These are phyloP conservation scores for Desmophyllum pertusum DNA, from an alignment of 92 coral and sea anemone species.

Conservation along the genomic window DNA sequence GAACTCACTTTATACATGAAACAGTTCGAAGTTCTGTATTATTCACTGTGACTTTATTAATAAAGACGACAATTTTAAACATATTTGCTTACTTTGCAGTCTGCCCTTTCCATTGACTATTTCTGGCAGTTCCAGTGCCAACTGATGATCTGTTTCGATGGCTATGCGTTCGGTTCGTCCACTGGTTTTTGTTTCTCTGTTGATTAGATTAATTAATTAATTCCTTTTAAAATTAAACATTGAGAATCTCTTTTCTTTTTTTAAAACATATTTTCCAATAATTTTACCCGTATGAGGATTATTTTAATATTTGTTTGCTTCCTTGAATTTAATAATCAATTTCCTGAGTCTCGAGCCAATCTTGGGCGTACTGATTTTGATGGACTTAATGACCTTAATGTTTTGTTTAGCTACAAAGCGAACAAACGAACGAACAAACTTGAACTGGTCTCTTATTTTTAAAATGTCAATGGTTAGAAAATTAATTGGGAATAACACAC, in stretches of 20 bases:
- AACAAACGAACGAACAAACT: slow-evolving; percentile 2
- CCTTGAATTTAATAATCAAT: not conserved
- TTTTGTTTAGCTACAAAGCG: slow-evolving; percentile 30
- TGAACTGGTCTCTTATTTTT: not conserved
- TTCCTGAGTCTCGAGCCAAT: not conserved
- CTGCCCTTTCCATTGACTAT: slow-evolving; percentile 50
- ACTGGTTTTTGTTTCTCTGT: slow-evolving; percentile 61
- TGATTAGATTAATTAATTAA: slow-evolving; percentile 1
- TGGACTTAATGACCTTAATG: slow-evolving; percentile 19
- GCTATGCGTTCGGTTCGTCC: slow-evolving; percentile 64
- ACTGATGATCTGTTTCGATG: slow-evolving; percentile 63
- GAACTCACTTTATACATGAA: slow-evolving; percentile 19
- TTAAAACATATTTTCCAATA: not conserved
- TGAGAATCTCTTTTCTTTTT: not conserved
- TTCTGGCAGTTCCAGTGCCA: slow-evolving; percentile 69
- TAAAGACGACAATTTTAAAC: slow-evolving; percentile 34
- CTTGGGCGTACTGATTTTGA: not conserved
- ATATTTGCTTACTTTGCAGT: slow-evolving; percentile 56
- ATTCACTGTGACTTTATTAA: slow-evolving; percentile 16
- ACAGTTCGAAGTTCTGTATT: slow-evolving; percentile 30
- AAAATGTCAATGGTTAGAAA: slow-evolving; percentile 17
- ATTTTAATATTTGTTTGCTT: not conserved
- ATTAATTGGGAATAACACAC: slow-evolving; percentile 45
- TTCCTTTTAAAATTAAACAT: not conserved
- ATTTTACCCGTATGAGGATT: too few relatives aligned